Base-by-base conservation (phyloP, 2,113 vertebrate genomes). In the Eleginops maclovinus region DNA sequence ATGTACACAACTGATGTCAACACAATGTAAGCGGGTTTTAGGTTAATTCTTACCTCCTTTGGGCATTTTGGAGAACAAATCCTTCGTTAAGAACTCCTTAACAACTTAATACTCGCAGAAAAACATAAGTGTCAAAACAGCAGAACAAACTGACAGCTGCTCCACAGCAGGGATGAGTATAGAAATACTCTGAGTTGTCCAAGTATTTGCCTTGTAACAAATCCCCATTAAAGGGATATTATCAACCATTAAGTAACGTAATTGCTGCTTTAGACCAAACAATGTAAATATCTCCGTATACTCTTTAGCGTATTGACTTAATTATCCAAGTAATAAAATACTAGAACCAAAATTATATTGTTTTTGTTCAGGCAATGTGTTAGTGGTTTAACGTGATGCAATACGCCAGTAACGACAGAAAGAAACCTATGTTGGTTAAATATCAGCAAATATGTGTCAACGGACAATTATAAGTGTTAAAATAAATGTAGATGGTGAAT, bases 21-120 rank as follows among this genome's bases (percentile, higher is more conserved):
- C 46, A 49, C 4, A 31, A 0, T 9, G n/a, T 0, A 9, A 16
- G 14, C 10, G 47, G 5, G 2, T 17, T 66, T 50, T 12, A 13
- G 3, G 13, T 15, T 26, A 0, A 1, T 17, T 31, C 94, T 93
- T 93, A 95, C 95, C 95, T 93, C 94, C 94, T 92, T 94, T 94
- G 11, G 94, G 95, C 95, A 95, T 95, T 78, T 72, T 91, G 56
- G 66, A 4, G 36, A 74, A 28, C 51, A 19, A 79, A 47, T n/a
- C 21, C 24, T 82, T 31, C 47, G 16, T 26, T 46, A 56, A 9
- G 74, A 63, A 69, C 15, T 21, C 7, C 4, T 11, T 26, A n/a
- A 65, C 19, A 53, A 51, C 28, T 53, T 36, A 78, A 81, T 3
- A 31, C 14, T 56, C 10, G 68, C 40, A 26, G 3, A 47, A 83